Evolutionary conservation across 2,888 invertebrate species (phyloP).

Genomic region (Mamestra brassicae): DNA sequence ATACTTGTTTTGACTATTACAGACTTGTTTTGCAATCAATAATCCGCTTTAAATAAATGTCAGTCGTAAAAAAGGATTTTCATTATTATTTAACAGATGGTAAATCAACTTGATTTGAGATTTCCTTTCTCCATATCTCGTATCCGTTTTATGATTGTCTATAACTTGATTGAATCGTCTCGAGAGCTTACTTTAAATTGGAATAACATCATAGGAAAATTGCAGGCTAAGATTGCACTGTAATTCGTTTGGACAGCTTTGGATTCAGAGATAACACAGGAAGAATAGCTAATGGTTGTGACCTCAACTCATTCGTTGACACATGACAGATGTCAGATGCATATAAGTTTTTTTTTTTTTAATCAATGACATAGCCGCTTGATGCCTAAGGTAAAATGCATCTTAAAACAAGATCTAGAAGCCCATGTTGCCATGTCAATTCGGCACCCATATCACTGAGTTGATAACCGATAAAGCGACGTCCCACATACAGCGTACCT

Average conservation of each 20-base stretch:
- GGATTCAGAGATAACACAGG: not conserved
- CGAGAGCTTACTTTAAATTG: conserved; percentile 11
- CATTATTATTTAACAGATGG: conserved; percentile 41
- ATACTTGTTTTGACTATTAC: conserved; percentile 34
- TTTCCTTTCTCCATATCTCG: conserved; percentile 36
- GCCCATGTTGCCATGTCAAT: not conserved
- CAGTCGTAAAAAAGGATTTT: conserved; percentile 34
- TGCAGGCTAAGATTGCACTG: conserved; percentile 17
- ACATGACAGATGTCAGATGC: conserved; percentile 1
- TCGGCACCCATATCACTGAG: not conserved
- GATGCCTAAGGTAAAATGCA: not conserved
- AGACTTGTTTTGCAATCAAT: conserved; percentile 37
- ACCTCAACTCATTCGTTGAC: not conserved
- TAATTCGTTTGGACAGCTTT: conserved; percentile 3
- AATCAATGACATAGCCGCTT: not conserved
- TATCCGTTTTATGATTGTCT: conserved; percentile 10
- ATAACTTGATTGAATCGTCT: conserved; percentile 24
- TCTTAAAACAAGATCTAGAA: not conserved
- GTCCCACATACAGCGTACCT: conserved; percentile 28
- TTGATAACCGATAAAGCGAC: conserved; percentile 3
- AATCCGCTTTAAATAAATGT: conserved; percentile 35
- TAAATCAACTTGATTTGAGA: conserved; percentile 26
- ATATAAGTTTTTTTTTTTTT: not conserved
- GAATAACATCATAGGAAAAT: conserved; percentile 9
- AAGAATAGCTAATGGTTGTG: conserved; percentile 3